phyloP scores from a whole-genome alignment of 2,113 vertebrate genomes.

The Vulpes ferrilata region DNA sequence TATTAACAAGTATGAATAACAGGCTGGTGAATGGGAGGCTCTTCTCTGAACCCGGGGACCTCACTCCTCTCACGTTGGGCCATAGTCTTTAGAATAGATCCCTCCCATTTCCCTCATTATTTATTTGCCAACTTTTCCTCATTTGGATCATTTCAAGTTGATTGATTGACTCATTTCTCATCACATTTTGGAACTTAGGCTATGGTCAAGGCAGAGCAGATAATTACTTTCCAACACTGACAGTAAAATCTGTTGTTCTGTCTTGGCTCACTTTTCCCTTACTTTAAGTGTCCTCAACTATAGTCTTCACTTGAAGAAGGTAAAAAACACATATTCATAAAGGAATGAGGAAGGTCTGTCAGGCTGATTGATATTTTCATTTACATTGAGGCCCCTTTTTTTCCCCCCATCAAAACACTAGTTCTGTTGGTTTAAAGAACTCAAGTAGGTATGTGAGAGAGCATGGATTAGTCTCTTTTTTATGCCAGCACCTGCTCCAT shows the following conservation, averaged over 20 bases:
- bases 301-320: conserved; percentile 44
- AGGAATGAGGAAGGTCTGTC: conserved; percentile 35
- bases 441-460: background rate
- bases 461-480: background rate
- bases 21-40: background rate
- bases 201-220: background rate
- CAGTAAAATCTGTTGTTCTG: background rate
- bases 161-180: background rate
- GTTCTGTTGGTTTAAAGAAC: conserved; percentile 12
- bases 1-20: background rate
- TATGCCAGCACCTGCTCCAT: background rate
- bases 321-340: conserved; percentile 12
- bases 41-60: background rate
- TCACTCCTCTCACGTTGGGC: background rate
- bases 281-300: background rate
- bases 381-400: background rate
- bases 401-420: background rate
- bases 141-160: conserved; percentile 1
- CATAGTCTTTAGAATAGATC: background rate
- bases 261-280: background rate
- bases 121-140: background rate
- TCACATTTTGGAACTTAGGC: background rate
- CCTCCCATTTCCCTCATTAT: background rate
- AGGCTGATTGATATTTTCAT: conserved; percentile 55
- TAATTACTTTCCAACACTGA: background rate